phyloP scores from a whole-genome alignment of 2,888 invertebrate genomes.

The Electrophaes corylata region DNA sequence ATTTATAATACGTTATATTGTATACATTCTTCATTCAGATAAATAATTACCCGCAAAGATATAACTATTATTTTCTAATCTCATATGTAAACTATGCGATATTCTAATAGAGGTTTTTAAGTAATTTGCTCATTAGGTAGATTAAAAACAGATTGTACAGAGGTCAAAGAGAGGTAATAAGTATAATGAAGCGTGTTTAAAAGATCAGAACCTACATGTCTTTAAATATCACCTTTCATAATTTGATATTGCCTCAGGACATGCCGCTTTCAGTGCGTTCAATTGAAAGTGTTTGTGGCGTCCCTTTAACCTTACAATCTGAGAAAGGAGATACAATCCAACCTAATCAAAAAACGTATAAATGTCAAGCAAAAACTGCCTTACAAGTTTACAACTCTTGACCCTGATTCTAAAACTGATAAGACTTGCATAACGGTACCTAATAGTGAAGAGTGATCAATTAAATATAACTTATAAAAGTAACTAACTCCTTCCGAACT shows the following conservation, averaged over 20 bases:
- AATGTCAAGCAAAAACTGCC: constrained; percentile 3
- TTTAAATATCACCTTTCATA: constrained; percentile 68
- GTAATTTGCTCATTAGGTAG: constrained; percentile 53
- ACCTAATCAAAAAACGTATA: constrained; percentile 1
- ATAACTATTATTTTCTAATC: constrained; percentile 77
- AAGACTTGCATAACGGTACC: constrained; percentile 10
- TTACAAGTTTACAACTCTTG: not conserved
- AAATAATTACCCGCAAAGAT: constrained; percentile 72
- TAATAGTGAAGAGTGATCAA: constrained; percentile 23
- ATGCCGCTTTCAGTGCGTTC: constrained; percentile 45
- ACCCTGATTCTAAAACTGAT: not conserved
- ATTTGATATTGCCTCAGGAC: constrained; percentile 59
- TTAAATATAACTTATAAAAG: constrained; percentile 36
- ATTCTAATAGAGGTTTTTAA: constrained; percentile 54
- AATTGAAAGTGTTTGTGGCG: constrained; percentile 28
- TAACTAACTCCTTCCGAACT: constrained; percentile 43
- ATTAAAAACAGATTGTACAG: constrained; percentile 47
- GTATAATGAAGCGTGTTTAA: constrained; percentile 50
- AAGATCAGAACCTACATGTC: constrained; percentile 61
- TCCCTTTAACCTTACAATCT: constrained; percentile 29
- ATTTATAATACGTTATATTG: constrained; percentile 67
- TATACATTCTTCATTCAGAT: constrained; percentile 72
- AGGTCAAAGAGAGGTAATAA: constrained; percentile 43
- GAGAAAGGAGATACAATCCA: constrained; percentile 6
- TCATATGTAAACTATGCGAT: constrained; percentile 63